A percentile compares a stretch with the other conserved stretches of the same genome.
phyloP scores from a whole-genome alignment of 2,113 vertebrate species.

The cat (Felis catus) region F.catus_Fca126_mat1.0 CM031426.1:10246001-10246500 shows the following conservation, averaged over 20 bases:
- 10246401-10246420: background rate
- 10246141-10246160: conserved; percentile 58
- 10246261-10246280: background rate
- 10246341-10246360: background rate
- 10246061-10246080: conserved; percentile 15
- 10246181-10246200: conserved; percentile 7
- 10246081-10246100: background rate
- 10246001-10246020: background rate
- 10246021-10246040: background rate
- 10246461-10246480: background rate
- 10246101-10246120: conserved; percentile 5
- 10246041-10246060: background rate
- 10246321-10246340: background rate
- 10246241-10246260: background rate
- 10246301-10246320: no score
- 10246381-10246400: background rate
- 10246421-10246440: background rate
- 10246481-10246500: background rate
- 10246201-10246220: conserved; percentile 3
- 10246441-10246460: background rate
- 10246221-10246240: conserved; percentile 51
- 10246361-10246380: background rate
- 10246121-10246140: conserved; percentile 62
- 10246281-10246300: background rate
- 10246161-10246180: conserved; percentile 52